Evolutionary conservation across 2,797 vertebrate species (phyloP).

Genomic region (Kryptolebias ocellatus): DNA sequence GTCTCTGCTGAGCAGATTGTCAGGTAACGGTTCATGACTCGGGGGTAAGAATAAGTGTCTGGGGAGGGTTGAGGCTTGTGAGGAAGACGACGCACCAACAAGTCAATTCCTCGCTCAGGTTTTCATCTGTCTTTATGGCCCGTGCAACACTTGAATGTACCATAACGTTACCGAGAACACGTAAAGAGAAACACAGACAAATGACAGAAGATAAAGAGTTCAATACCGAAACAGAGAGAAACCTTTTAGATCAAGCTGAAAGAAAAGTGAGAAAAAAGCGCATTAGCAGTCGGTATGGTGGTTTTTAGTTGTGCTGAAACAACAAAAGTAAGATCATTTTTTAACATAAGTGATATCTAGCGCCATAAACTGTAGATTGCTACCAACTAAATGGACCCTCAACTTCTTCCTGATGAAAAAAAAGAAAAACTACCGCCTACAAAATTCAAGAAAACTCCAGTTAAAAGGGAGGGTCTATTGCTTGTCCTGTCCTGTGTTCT

Average conservation of each 20-base stretch:
- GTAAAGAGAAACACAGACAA: conserved; percentile 18
- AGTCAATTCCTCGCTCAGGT: conserved; percentile 50
- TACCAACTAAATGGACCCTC: too few species aligned
- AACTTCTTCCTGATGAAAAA: too few species aligned
- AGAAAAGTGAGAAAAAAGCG: not conserved
- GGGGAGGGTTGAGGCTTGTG: conserved; percentile 40
- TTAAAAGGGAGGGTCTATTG: not conserved
- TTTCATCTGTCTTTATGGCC: conserved; percentile 58
- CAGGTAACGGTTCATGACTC: conserved; percentile 59
- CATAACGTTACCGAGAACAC: conserved; percentile 51
- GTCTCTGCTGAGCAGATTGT: conserved; percentile 61
- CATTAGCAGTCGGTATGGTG: too few species aligned
- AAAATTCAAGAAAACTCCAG: not conserved
- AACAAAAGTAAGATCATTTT: too few species aligned
- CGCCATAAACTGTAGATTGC: too few species aligned
- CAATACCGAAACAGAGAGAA: conserved; percentile 18
- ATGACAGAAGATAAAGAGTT: conserved; percentile 23
- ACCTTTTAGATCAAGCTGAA: not conserved
- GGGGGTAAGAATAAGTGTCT: conserved; percentile 13
- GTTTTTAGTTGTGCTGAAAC: too few species aligned
- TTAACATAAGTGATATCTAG: too few species aligned
- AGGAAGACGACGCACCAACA: conserved; percentile 38
- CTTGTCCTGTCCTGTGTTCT: not conserved
- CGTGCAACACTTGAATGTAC: conserved; percentile 38
- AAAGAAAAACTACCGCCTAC: too few species aligned